Conservation (phyloP, 2,888 invertebrate species). For the Theretra japonica region DNA sequence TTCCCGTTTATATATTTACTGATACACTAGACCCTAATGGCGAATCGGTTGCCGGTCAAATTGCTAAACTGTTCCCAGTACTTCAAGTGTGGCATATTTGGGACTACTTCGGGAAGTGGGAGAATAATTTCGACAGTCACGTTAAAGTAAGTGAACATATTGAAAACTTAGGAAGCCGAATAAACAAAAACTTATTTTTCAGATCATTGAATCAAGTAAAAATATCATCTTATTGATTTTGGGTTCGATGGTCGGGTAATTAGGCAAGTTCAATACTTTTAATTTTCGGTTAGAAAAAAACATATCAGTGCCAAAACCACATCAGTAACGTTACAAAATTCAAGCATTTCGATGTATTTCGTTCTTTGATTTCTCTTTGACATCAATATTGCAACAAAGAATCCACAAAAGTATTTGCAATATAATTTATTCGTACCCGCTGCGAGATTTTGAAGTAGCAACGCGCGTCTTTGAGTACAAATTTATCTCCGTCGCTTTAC, state of each 20-base stretch:
- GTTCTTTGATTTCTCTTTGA: background rate
- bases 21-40: conserved; percentile 66
- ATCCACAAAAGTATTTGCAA: background rate
- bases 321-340: too few relatives aligned
- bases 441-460: background rate
- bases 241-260: too few relatives aligned
- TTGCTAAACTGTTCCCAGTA: conserved; percentile 64
- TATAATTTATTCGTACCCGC: conserved; percentile 1
- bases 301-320: too few relatives aligned
- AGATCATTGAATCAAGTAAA: background rate
- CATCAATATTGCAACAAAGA: too few relatives aligned
- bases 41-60: conserved; percentile 60
- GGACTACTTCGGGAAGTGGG: conserved; percentile 70
- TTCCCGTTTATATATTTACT: conserved; percentile 72
- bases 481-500: background rate
- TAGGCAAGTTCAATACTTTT: too few relatives aligned
- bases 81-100: conserved; percentile 78
- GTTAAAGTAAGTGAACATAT: conserved; percentile 56
- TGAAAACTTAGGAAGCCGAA: too few relatives aligned
- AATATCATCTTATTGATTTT: too few relatives aligned
- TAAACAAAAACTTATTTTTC: too few relatives aligned
- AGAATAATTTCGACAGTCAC: conserved; percentile 61
- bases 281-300: too few relatives aligned
- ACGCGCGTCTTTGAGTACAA: background rate
- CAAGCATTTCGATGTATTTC: background rate